These are phyloP conservation scores for Phyto melanocephala DNA, from an alignment of 2,888 invertebrate species.

Conservation along the genomic window DNA sequence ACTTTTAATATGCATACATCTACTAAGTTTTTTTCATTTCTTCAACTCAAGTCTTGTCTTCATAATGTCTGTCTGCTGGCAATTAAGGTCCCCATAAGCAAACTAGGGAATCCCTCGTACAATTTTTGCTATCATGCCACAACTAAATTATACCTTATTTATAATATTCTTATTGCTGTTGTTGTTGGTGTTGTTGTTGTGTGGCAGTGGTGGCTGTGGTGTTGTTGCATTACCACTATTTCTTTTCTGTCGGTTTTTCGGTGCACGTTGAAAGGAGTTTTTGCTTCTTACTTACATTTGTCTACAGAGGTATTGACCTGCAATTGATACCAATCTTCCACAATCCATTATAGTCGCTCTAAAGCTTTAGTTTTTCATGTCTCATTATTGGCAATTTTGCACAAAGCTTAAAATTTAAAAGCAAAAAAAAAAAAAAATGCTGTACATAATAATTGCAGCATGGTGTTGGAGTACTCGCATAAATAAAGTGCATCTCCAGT, in stretches of 20 bases:
- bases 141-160: constrained; percentile 63
- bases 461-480: constrained; percentile 45
- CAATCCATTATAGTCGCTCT: constrained; percentile 75
- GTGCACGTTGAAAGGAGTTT: constrained; percentile 59
- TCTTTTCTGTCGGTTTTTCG: constrained; percentile 27
- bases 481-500: constrained; percentile 34
- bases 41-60: constrained; percentile 66
- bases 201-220: background rate
- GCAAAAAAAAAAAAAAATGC: constrained; percentile 44
- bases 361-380: constrained; percentile 75
- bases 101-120: constrained; percentile 75
- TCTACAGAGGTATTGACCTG: constrained; percentile 74
- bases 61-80: constrained; percentile 64
- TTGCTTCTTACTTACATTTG: constrained; percentile 63
- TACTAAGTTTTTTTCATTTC: constrained; percentile 17
- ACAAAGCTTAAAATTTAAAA: constrained; percentile 62
- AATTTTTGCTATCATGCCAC: constrained; percentile 45
- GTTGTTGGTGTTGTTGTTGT: constrained; percentile 49
- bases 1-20: constrained; percentile 56
- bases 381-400: constrained; percentile 77
- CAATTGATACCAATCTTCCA: constrained; percentile 76
- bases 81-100: constrained; percentile 68
- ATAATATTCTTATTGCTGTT: constrained; percentile 46
- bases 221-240: constrained; percentile 11
- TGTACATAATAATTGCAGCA: constrained; percentile 53